Evolutionary conservation across 2,888 invertebrate species (phyloP).

Genomic region (Shargacucullia verbasci): DNA sequence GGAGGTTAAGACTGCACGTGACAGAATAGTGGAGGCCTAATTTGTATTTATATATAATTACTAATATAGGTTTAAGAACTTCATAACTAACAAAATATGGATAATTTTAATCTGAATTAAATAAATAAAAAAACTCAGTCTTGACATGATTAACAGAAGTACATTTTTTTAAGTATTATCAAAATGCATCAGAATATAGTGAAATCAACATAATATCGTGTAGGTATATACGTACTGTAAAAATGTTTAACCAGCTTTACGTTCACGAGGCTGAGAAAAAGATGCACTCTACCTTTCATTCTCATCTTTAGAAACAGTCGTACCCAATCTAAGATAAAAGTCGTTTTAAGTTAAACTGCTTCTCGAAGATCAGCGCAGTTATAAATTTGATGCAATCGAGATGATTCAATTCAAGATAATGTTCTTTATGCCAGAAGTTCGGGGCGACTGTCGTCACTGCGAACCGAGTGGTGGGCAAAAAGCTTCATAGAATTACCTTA

Average conservation of each 20-base stretch:
- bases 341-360: conserved; percentile 46
- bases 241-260: background rate
- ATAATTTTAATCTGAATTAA: too few species aligned
- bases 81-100: too few species aligned
- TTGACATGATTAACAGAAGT: too few species aligned
- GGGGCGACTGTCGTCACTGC: conserved; percentile 24
- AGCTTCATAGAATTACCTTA: conserved; percentile 19
- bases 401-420: conserved; percentile 52
- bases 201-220: too few species aligned
- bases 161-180: too few species aligned
- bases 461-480: conserved; percentile 1
- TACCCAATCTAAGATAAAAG: conserved; percentile 38
- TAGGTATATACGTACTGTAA: too few species aligned
- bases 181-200: too few species aligned
- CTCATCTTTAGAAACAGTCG: conserved; percentile 12
- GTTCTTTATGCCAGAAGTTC: conserved; percentile 45
- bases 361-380: conserved; percentile 47
- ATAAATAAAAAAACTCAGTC: too few species aligned
- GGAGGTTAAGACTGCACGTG: too few species aligned
- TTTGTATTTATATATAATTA: too few species aligned
- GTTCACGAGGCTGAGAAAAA: background rate
- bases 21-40: too few species aligned
- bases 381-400: conserved; percentile 58
- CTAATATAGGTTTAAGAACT: too few species aligned
- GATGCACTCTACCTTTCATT: conserved; percentile 13